Evolutionary conservation across 2,797 vertebrate genomes (phyloP), one percentile per base, ranked within the genome.

Genomic region (Xenentodon cancila): DNA sequence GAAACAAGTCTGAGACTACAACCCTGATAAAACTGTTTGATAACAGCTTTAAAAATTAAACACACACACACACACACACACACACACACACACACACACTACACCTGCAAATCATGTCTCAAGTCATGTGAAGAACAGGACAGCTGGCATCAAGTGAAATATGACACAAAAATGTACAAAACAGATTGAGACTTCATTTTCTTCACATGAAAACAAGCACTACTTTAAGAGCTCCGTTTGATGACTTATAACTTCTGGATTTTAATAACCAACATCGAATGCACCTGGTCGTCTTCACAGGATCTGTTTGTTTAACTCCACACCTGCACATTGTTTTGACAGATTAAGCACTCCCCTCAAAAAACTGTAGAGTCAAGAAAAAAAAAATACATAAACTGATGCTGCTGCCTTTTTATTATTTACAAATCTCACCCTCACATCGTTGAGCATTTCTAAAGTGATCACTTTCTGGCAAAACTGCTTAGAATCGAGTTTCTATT

Each of bases 391-490:
- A 40, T 4, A 40, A 40, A 15, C 13, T 5, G 37, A 40, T 40
- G 13, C 37, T 1, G 9, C 13, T 40, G 37, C 37, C 15, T 40
- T 40, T 13, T 40, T 40, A 15, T 40, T 30, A 3, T 30, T 17
- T 79, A 75, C 27, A 52, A 67, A 56, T 25, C 27, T 69, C 63
- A 76, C 59, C 64, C 66, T 75, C 64, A 69, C 55, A 53, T 19
- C 54, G 58, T 43, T 19, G 9, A 9, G 7, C 53, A 48, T 65
- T 71, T 68, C 53, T 70, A 40, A 53, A 52, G 51, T 34, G 13
- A 63, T 71, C 16, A 51, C 43, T 45, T 53, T 56, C 62, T 54
- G 65, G 53, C 32, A 57, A 30, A 66, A 52, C 27, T 53, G 13
- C 37, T 40, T 13, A 5, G 30, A 30, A 43, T 55, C 15, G 34